A percentile compares a stretch with the other conserved stretches of the same genome.
Evolutionary conservation across 1,140 invertebrate species (phyloP).

Genomic region (Gryllus bimaculatus): DNA sequence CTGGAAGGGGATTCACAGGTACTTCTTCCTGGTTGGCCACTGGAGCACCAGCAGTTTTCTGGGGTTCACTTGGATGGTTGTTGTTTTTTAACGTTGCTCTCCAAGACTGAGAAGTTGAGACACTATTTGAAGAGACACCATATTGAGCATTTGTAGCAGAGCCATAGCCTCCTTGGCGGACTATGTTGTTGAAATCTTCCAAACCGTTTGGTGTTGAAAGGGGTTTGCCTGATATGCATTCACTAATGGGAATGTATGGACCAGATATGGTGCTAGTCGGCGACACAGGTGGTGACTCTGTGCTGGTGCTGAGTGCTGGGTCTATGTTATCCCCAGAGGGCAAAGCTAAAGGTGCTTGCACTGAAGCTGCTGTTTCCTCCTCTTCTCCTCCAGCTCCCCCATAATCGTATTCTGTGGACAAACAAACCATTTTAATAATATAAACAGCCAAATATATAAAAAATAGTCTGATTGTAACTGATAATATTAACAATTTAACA

Average conservation of each 20-base stretch:
- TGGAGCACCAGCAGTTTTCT: neutral
- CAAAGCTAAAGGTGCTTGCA: neutral
- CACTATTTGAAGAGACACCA: neutral
- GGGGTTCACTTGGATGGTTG: neutral
- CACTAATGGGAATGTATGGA: constrained; percentile 74
- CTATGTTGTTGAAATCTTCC: constrained; percentile 19
- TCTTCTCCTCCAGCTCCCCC: constrained; percentile 12
- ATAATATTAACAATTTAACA: too few relatives aligned
- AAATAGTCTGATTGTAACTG: too few relatives aligned
- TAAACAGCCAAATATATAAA: too few relatives aligned
- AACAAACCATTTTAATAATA: neutral
- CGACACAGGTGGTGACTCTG: constrained; percentile 50
- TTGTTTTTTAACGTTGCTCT: neutral
- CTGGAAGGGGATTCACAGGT: neutral
- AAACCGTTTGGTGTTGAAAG: constrained; percentile 27
- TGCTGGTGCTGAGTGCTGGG: constrained; percentile 17
- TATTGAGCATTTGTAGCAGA: constrained; percentile 4
- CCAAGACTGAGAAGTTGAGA: neutral
- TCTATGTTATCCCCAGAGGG: neutral
- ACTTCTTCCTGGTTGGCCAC: neutral
- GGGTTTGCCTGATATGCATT: constrained; percentile 77
- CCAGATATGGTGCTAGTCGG: constrained; percentile 49
- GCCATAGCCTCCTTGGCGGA: constrained; percentile 13
- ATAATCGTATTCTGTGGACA: constrained; percentile 24
- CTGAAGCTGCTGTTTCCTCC: constrained; percentile 13